Evolutionary conservation across 2,888 invertebrate genomes (phyloP).

Genomic region (Helleia helle): DNA sequence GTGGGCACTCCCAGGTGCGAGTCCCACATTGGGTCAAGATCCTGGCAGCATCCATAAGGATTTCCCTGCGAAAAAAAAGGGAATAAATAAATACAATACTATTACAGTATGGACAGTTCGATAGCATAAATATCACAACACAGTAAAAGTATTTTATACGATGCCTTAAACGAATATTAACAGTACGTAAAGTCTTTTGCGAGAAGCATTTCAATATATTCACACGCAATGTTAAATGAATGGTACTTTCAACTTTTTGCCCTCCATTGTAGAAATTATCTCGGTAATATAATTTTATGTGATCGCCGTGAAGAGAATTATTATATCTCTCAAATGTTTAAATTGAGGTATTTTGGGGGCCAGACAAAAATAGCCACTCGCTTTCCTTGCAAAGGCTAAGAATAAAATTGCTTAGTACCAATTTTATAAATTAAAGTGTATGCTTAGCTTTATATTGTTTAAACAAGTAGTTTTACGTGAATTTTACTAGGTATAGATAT

Average conservation of each 20-base stretch:
- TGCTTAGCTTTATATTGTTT: background rate
- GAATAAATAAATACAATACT: background rate
- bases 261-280: conserved; percentile 19
- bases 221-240: conserved; percentile 5
- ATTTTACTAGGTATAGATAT: too few species aligned
- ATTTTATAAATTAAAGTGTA: background rate
- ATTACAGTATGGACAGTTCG: background rate
- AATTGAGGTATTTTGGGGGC: conserved; percentile 25
- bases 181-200: background rate
- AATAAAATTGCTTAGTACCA: conserved; percentile 2
- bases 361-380: conserved; percentile 21
- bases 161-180: background rate
- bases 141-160: background rate
- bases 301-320: conserved; percentile 18
- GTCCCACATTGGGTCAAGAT: too few species aligned
- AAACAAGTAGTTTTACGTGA: too few species aligned
- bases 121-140: background rate
- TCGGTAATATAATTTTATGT: conserved; percentile 20
- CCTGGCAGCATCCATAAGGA: too few species aligned
- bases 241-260: conserved; percentile 16
- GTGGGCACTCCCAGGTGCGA: too few species aligned
- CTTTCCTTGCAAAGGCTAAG: conserved; percentile 19
- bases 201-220: conserved; percentile 5
- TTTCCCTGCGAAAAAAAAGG: too few species aligned
- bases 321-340: conserved; percentile 22